phyloP scores from a whole-genome alignment of 2,113 vertebrate species.

The Solea senegalensis region DNA sequence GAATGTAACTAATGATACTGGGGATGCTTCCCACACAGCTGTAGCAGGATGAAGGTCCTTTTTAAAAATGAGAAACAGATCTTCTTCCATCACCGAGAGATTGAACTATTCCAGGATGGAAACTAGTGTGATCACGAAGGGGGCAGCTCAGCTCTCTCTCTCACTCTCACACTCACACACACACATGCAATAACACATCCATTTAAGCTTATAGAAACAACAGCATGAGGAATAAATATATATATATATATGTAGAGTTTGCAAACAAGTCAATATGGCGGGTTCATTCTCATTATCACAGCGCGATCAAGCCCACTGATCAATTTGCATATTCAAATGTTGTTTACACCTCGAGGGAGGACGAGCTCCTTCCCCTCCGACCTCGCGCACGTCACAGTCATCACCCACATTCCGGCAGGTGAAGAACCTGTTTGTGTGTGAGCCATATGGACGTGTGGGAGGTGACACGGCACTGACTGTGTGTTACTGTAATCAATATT shows the following conservation, averaged over 20 bases:
- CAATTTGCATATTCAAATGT: conserved; percentile 31
- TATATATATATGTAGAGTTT: conserved; percentile 20
- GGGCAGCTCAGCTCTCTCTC: neutral
- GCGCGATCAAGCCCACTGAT: conserved; percentile 10
- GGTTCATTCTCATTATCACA: conserved; percentile 29
- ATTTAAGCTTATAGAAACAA: neutral
- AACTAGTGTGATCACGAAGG: conserved; percentile 49
- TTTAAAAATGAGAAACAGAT: conserved; percentile 67
- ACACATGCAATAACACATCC: conserved; percentile 19
- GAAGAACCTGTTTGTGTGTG: conserved; percentile 40
- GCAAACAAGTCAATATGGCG: conserved; percentile 22
- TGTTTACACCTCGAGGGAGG: conserved; percentile 14
- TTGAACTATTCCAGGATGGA: conserved; percentile 57
- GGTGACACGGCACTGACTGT: conserved; percentile 14
- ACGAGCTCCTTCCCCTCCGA: conserved; percentile 4
- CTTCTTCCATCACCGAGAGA: conserved; percentile 59
- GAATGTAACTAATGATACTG: conserved; percentile 43
- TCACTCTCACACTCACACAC: conserved; percentile 19
- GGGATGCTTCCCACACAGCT: conserved; percentile 62
- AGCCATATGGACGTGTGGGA: conserved; percentile 46
- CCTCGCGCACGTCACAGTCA: conserved; percentile 20
- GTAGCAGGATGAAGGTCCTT: conserved; percentile 45
- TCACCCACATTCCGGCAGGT: conserved; percentile 54
- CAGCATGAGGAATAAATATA: neutral
- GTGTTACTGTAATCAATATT: conserved; percentile 62